These are phyloP conservation scores for Nudaria mundana DNA, from an alignment of 2,888 invertebrate genomes.

Conservation along the genomic window DNA sequence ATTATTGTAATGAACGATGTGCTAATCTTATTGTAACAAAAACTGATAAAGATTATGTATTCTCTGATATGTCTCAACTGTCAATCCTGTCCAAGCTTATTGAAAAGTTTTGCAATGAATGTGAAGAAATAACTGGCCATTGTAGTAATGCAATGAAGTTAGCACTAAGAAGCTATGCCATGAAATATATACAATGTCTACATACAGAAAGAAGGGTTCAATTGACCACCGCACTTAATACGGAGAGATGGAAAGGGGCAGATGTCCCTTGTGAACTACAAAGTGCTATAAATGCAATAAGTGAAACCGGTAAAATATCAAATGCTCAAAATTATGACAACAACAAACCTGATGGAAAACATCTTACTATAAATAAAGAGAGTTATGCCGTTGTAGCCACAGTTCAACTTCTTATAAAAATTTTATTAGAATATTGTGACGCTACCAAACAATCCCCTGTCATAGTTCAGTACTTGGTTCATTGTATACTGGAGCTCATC, in stretches of 20 bases:
- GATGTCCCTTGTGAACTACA: slow-evolving; percentile 96
- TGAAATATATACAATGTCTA: slow-evolving; percentile 94
- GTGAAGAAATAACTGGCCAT: slow-evolving; percentile 87
- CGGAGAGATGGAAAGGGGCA: slow-evolving; percentile 96
- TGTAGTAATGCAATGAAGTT: slow-evolving; percentile 89
- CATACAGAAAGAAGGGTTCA: slow-evolving; percentile 94
- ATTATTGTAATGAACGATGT: slow-evolving; percentile 95
- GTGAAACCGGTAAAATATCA: slow-evolving; percentile 76
- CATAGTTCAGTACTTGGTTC: slow-evolving; percentile 89
- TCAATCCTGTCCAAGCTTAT: slow-evolving; percentile 88
- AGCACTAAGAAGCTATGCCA: slow-evolving; percentile 93
- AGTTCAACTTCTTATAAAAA: slow-evolving; percentile 92
- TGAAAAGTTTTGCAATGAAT: slow-evolving; percentile 88
- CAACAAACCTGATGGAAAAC: slow-evolving; percentile 75
- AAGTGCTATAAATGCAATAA: slow-evolving; percentile 87
- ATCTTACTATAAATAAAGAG: slow-evolving; percentile 84
- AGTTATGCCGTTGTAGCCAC: slow-evolving; percentile 90
- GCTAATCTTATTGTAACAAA: slow-evolving; percentile 92
- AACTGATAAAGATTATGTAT: slow-evolving; percentile 85
- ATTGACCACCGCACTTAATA: slow-evolving; percentile 91
- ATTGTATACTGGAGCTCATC: slow-evolving; percentile 93
- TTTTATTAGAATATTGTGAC: slow-evolving; percentile 95
- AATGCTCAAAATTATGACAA: slow-evolving; percentile 52
- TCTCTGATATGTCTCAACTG: slow-evolving; percentile 88
- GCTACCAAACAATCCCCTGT: slow-evolving; percentile 89